Percentiles rank a stretch among this genome's conserved stretches.
Conservation (phyloP, 2,113 vertebrate genomes). For the Eubucco bourcierii region DNA sequence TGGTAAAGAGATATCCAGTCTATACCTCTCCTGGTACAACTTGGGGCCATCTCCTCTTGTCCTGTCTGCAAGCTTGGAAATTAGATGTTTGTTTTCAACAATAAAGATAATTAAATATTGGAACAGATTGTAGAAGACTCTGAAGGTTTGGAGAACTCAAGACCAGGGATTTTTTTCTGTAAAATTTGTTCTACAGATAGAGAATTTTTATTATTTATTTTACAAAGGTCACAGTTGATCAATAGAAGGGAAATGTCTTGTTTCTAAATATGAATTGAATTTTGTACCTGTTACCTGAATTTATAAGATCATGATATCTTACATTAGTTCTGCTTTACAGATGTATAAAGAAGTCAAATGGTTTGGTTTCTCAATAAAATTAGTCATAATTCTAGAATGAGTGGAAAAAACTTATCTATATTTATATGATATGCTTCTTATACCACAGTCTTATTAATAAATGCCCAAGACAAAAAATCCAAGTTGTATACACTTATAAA, state of each 20-base stretch:
- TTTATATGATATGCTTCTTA: not conserved
- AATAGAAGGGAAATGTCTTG: not conserved
- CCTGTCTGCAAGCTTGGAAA: not conserved
- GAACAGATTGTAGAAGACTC: not conserved
- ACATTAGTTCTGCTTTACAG: not conserved
- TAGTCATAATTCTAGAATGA: not conserved
- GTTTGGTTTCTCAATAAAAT: not conserved
- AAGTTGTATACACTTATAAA: not conserved
- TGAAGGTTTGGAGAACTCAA: not conserved
- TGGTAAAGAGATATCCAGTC: too few species aligned
- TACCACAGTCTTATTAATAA: not conserved
- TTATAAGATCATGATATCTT: not conserved
- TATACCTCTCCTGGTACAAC: too few species aligned
- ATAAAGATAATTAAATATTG: not conserved
- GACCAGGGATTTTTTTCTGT: not conserved
- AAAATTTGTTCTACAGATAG: not conserved
- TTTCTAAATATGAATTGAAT: not conserved
- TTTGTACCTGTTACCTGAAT: not conserved
- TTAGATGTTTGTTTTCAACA: not conserved
- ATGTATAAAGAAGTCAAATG: not conserved
- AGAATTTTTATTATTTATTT: not conserved
- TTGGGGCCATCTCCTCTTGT: too few species aligned
- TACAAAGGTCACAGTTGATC: not conserved
- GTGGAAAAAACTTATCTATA: not conserved
- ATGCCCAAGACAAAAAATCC: not conserved